Base-by-base conservation (phyloP, 2,113 vertebrate species). In the Galbula dea region DNA sequence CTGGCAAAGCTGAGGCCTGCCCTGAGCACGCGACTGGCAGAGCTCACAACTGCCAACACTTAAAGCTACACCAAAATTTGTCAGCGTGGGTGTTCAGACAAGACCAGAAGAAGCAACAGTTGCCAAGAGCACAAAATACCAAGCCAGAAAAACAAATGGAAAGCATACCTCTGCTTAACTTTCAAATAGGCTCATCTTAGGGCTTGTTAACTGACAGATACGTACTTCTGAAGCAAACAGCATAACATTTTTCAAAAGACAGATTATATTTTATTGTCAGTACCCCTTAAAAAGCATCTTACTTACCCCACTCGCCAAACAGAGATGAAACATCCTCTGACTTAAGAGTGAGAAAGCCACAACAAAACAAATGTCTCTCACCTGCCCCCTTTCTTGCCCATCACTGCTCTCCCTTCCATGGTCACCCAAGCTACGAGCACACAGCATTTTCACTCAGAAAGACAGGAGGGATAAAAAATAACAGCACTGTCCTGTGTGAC, bases 1-100 rank as follows among this genome's bases (percentile, higher is more conserved):
- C 30, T 2, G 0, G n/a, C 1, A 1, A 54, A 27, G 48, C 32
- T 0, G 0, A 22, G 65, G 52, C 71, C 84, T 52, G 72, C 23
- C 80, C 66, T 1, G 36, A 54, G 85, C 65, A 10, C n/a, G 2
- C 3, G 0, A 3, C 59, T 4, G n/a, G 45, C 84, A 32, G 61
- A 17, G 39, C 55, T 69, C 80, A 20, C 59, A 54, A 12, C 3
- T 0, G 32, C n/a, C 46, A 66, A 5, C 27, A 0, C 57, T 49
- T 9, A 9, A 1, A 69, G 61, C 81, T 36, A 12, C 48, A 32
- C 4, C 27, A 16, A 24, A 71, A 46, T 34, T 2, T 0, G 49
- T 5, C 66, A 43, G 14, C 1, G 26, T 2, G 4, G 49, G 26
- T 23, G 36, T 24, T 59, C 52, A 18, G 7, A 12, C 73, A 19